phyloP scores from a whole-genome alignment of 2,888 invertebrate genomes.

The Sarcophaga variegata region DNA sequence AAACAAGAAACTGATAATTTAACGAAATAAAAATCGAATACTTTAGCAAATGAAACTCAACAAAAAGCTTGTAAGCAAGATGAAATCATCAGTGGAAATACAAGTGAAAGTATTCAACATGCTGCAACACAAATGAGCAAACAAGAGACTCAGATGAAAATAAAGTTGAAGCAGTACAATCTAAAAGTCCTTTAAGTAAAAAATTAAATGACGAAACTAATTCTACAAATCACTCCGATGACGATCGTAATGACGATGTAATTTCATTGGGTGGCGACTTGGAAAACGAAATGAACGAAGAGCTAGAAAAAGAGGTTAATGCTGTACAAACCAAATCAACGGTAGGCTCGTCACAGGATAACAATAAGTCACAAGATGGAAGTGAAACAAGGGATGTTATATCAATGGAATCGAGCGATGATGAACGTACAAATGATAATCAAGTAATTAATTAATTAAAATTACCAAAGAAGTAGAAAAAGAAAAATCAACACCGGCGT shows the following conservation, averaged over 20 bases:
- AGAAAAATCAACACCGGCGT: too few relatives aligned
- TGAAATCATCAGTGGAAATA: too few relatives aligned
- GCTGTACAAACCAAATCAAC: slow-evolving; percentile 23
- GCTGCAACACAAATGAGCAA: neutral
- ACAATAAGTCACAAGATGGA: too few relatives aligned
- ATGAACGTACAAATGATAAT: slow-evolving; percentile 72
- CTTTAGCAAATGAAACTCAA: neutral
- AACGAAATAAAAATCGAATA: neutral
- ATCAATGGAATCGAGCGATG: slow-evolving; percentile 78
- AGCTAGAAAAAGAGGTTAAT: slow-evolving; percentile 74
- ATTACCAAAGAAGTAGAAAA: too few relatives aligned
- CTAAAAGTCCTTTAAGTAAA: slow-evolving; percentile 18
- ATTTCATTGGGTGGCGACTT: slow-evolving; percentile 81
- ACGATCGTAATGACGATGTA: slow-evolving; percentile 80
- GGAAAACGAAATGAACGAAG: slow-evolving; percentile 80
- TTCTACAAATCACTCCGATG: slow-evolving; percentile 72
- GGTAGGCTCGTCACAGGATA: too few relatives aligned
- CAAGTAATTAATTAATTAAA: slow-evolving; percentile 70
- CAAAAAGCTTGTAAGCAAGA: too few relatives aligned
- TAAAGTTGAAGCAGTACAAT: neutral
- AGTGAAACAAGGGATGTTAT: slow-evolving; percentile 73
- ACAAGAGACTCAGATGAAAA: neutral
- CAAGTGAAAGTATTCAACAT: neutral
- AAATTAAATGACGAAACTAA: slow-evolving; percentile 23
- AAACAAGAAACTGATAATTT: too few relatives aligned